A percentile compares a stretch with the other conserved stretches of the same genome.
Conservation (phyloP, 2,888 invertebrate species). For the Tipula helvola region DNA sequence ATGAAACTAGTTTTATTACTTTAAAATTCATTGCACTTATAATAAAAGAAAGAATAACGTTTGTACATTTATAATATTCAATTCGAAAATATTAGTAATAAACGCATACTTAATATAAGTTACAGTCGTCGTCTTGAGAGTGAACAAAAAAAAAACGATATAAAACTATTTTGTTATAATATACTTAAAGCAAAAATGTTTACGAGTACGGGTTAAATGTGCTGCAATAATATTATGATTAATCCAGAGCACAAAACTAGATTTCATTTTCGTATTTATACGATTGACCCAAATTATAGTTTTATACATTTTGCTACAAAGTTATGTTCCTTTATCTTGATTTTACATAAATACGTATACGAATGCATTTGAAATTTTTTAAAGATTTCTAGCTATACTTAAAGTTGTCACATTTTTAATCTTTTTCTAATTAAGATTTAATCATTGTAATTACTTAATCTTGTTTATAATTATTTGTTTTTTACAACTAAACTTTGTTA, state of each 20-base stretch:
- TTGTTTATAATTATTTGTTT: neutral
- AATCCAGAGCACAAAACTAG: neutral
- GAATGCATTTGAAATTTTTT: too few relatives aligned
- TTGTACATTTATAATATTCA: neutral
- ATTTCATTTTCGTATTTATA: neutral
- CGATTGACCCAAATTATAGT: neutral
- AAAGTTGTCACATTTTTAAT: neutral
- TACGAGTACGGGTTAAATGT: neutral
- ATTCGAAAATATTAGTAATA: neutral
- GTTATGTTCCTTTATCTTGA: neutral
- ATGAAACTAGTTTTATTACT: neutral
- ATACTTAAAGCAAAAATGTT: neutral
- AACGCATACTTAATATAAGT: neutral
- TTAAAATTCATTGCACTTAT: neutral
- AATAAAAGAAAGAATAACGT: neutral
- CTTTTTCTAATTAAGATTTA: neutral
- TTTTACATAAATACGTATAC: too few relatives aligned
- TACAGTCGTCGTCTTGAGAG: neutral
- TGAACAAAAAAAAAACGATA: neutral
- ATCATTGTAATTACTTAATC: neutral
- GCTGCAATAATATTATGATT: neutral
- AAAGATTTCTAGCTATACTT: too few relatives aligned
- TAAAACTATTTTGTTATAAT: neutral
- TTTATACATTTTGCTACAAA: neutral
- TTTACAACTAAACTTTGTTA: neutral